Conservation (phyloP, 2,113 vertebrate genomes). For the Ailuropoda melanoleuca region DNA sequence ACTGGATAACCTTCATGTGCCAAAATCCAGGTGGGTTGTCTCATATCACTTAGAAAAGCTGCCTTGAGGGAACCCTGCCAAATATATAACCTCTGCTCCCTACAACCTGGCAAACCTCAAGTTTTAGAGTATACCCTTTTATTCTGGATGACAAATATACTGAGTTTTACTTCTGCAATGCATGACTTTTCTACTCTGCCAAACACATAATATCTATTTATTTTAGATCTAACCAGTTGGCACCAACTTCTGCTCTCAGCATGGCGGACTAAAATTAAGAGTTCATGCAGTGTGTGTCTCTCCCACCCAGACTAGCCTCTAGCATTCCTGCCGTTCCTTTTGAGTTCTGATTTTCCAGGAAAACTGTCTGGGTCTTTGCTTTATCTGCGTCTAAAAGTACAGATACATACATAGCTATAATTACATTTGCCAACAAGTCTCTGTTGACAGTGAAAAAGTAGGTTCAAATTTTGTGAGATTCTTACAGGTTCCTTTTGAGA, state of each 20-base stretch:
- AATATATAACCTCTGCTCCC: not conserved
- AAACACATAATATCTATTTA: slow-evolving; percentile 67
- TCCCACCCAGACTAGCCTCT: slow-evolving; percentile 55
- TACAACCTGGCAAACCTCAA: not conserved
- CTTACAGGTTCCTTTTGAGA: not conserved
- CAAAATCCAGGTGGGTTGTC: not conserved
- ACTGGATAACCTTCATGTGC: not conserved
- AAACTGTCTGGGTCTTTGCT: slow-evolving; percentile 33
- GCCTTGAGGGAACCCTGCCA: not conserved
- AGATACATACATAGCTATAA: not conserved
- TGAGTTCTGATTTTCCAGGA: slow-evolving; percentile 57
- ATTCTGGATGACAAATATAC: slow-evolving; percentile 29
- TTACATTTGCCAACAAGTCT: slow-evolving; percentile 5
- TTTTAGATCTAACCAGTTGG: slow-evolving; percentile 64
- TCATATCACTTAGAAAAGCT: not conserved
- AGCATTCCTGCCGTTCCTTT: slow-evolving; percentile 58
- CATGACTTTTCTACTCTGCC: slow-evolving; percentile 38
- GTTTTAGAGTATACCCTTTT: slow-evolving; percentile 20
- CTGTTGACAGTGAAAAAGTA: slow-evolving; percentile 34
- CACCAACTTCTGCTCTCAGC: slow-evolving; percentile 73
- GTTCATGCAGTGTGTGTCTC: slow-evolving; percentile 65
- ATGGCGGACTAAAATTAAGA: slow-evolving; percentile 66
- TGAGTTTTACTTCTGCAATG: slow-evolving; percentile 18
- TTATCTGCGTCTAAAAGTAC: not conserved
- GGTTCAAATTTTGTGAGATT: slow-evolving; percentile 4